Evolutionary conservation across 2,888 invertebrate genomes (phyloP).

Genomic region (Cenopis cana): DNA sequence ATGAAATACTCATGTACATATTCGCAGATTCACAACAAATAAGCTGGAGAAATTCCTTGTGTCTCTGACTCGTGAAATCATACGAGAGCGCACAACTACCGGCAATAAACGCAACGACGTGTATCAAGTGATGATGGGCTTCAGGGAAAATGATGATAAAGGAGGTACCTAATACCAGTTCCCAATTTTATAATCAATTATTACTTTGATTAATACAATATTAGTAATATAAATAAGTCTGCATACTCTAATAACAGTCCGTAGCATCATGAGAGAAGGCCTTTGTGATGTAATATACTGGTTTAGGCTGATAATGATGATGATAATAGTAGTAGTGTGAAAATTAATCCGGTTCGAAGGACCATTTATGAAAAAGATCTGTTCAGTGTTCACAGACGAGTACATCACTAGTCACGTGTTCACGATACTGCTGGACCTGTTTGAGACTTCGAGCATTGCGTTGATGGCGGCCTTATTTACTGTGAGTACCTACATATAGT

Average conservation of each 20-base stretch:
- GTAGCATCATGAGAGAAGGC: no score
- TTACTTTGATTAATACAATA: no score
- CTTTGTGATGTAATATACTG: no score
- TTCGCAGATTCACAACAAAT: constrained; percentile 11
- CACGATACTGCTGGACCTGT: constrained; percentile 56
- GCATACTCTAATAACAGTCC: no score
- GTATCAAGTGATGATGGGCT: constrained; percentile 29
- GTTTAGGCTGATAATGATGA: no score
- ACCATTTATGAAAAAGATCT: background rate
- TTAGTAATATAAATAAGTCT: no score
- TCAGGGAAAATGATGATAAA: constrained; percentile 19
- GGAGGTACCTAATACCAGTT: constrained; percentile 14
- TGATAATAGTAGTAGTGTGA: no score
- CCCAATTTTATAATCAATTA: background rate
- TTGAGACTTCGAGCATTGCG: constrained; percentile 55
- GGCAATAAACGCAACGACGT: constrained; percentile 37
- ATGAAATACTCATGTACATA: background rate
- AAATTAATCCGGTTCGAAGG: no score
- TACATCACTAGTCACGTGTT: constrained; percentile 54
- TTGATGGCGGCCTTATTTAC: constrained; percentile 47
- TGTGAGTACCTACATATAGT: no score
- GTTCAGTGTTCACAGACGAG: constrained; percentile 48
- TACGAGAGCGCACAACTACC: constrained; percentile 21
- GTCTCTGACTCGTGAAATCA: constrained; percentile 31
- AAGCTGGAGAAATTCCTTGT: constrained; percentile 24